Evolutionary conservation across 2,888 invertebrate genomes (phyloP).

Genomic region (Panzeria rudis): DNA sequence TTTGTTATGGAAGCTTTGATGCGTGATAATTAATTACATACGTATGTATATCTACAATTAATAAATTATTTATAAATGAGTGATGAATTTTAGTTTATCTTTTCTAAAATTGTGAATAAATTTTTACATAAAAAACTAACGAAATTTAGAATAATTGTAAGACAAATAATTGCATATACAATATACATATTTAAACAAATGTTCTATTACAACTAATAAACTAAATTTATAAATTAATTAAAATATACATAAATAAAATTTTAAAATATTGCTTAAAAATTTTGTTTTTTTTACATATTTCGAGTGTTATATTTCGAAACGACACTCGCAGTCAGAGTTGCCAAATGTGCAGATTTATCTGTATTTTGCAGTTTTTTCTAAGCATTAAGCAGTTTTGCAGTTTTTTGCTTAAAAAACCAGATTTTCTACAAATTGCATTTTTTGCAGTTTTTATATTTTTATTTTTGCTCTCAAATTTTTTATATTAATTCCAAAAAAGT

Average conservation of each 20-base stretch:
- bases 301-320: background rate
- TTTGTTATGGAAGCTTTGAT: slow-evolving; percentile 71
- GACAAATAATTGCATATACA: slow-evolving; percentile 44
- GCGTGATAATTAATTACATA: slow-evolving; percentile 58
- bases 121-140: slow-evolving; percentile 47
- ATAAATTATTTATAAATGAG: slow-evolving; percentile 28
- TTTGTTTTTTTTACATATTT: background rate
- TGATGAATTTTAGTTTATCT: slow-evolving; percentile 29
- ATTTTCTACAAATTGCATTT: too few relatives aligned
- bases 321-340: too few relatives aligned
- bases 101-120: slow-evolving; percentile 53
- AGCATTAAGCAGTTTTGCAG: too few relatives aligned
- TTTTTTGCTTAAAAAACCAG: too few relatives aligned
- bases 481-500: too few relatives aligned
- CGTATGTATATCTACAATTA: slow-evolving; percentile 22
- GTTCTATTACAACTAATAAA: slow-evolving; percentile 45
- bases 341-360: too few relatives aligned
- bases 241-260: slow-evolving; percentile 43
- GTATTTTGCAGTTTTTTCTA: too few relatives aligned
- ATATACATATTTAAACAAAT: slow-evolving; percentile 34
- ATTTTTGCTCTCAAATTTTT: too few relatives aligned
- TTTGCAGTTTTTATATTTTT: too few relatives aligned
- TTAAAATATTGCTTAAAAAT: slow-evolving; percentile 19
- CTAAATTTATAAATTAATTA: slow-evolving; percentile 50
- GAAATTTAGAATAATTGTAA: slow-evolving; percentile 60